Percentiles rank a stretch among this genome's conserved stretches.
phyloP scores from a whole-genome alignment of 2,113 vertebrate genomes.

The Atractosteus spatula region DNA sequence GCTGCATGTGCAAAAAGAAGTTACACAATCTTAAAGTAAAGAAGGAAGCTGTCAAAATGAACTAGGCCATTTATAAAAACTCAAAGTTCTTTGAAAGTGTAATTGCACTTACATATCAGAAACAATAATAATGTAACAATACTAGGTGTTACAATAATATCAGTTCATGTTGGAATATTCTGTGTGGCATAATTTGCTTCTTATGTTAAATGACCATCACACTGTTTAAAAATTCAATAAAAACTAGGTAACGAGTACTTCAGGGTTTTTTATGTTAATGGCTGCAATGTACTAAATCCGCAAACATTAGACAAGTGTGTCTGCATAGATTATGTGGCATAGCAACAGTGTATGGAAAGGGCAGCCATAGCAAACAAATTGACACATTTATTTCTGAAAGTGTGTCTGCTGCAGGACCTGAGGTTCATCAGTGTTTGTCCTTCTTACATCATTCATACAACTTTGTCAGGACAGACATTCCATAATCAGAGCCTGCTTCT shows the following conservation, averaged over 20 bases:
- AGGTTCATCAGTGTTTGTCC: slow-evolving; percentile 68
- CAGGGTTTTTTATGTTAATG: slow-evolving; percentile 16
- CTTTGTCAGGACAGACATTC: slow-evolving; percentile 56
- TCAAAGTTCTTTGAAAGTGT: no score
- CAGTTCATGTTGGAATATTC: no score
- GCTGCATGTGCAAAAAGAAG: no score
- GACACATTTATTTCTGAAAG: slow-evolving; percentile 66
- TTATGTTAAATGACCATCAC: neutral
- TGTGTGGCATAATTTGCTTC: no score
- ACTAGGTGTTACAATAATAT: no score
- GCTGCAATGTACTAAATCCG: neutral
- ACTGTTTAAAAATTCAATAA: slow-evolving; percentile 10
- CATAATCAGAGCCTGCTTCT: slow-evolving; percentile 52
- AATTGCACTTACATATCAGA: no score
- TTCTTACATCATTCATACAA: slow-evolving; percentile 67
- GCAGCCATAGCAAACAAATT: slow-evolving; percentile 62
- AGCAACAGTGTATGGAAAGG: slow-evolving; percentile 34
- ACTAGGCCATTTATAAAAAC: no score
- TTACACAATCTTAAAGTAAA: no score
- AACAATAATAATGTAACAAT: no score
- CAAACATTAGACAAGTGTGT: slow-evolving; percentile 26
- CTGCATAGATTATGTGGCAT: slow-evolving; percentile 20
- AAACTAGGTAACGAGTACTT: neutral
- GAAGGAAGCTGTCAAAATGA: no score
- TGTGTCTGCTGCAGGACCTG: slow-evolving; percentile 60